phyloP scores from a whole-genome alignment of 2,797 vertebrate genomes.

The Peromyscus attwateri region DNA sequence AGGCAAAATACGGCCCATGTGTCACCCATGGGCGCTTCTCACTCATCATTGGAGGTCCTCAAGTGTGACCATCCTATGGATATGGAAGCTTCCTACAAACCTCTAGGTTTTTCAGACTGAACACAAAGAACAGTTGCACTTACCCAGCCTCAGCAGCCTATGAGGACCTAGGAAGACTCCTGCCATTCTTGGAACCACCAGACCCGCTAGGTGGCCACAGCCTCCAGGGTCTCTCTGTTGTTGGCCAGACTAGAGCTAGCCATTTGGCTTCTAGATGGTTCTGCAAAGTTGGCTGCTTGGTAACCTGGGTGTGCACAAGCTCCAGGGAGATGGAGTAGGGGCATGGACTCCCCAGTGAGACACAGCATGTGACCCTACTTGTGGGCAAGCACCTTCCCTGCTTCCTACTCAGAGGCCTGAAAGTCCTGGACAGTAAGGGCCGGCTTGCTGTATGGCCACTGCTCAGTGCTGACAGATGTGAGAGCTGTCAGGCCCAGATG shows the following conservation, averaged over 20 bases:
- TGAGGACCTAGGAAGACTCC: not conserved
- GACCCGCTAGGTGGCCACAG: rapidly evolving
- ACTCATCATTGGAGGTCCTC: rapidly evolving
- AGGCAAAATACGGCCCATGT: rapidly evolving
- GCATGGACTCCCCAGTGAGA: not conserved
- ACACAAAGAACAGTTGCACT: not conserved
- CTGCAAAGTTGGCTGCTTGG: not conserved
- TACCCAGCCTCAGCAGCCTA: not conserved
- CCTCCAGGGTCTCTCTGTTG: not conserved
- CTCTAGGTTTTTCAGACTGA: not conserved
- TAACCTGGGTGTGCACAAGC: rapidly evolving
- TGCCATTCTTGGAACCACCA: rapidly evolving
- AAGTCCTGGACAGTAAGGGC: too few species aligned
- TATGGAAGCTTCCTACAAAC: not conserved
- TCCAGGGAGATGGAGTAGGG: not conserved
- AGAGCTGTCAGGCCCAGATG: not conserved
- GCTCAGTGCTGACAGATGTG: rapidly evolving
- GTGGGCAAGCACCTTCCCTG: not conserved
- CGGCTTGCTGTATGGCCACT: rapidly evolving
- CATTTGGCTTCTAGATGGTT: not conserved
- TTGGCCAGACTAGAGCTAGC: rapidly evolving
- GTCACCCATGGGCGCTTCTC: rapidly evolving
- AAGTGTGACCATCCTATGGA: not conserved
- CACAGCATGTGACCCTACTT: too few species aligned
- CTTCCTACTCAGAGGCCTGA: not conserved